Evolutionary conservation across 2,113 vertebrate genomes (phyloP).

Genomic region (Phalacrocorax pelagicus): DNA sequence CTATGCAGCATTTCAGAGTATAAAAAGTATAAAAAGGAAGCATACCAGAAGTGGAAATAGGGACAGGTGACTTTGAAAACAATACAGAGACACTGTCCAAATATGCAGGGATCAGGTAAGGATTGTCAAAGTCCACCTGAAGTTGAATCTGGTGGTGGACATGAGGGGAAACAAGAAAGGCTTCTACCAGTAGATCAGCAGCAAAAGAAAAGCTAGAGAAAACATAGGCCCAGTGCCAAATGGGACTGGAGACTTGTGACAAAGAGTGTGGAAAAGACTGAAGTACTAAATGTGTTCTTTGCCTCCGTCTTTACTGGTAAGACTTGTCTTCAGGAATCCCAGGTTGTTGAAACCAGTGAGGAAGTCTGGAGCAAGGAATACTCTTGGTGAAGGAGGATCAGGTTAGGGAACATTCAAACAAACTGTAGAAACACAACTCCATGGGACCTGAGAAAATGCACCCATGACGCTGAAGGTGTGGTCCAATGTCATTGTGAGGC

Average conservation of each 20-base stretch:
- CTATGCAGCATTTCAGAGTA: not conserved
- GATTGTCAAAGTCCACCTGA: not conserved
- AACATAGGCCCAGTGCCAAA: not conserved
- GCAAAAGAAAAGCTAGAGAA: not conserved
- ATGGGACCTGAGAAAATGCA: not conserved
- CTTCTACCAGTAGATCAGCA: not conserved
- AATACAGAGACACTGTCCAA: not conserved
- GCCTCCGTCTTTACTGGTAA: not conserved
- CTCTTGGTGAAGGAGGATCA: not conserved
- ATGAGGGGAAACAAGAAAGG: not conserved
- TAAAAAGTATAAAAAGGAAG: not conserved
- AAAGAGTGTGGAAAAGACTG: not conserved
- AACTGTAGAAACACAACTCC: not conserved
- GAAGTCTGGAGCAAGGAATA: not conserved
- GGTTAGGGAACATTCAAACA: not conserved
- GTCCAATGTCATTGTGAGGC: not conserved
- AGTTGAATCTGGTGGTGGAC: not conserved
- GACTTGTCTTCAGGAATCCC: not conserved
- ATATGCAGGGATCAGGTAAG: not conserved
- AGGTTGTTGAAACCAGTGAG: not conserved
- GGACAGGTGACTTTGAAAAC: not conserved
- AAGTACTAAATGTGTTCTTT: not conserved
- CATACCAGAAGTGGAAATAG: not conserved
- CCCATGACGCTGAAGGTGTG: not conserved
- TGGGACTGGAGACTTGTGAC: not conserved